Conservation (phyloP, 1,140 invertebrate species). For the Drosophila novamexicana region DNA sequence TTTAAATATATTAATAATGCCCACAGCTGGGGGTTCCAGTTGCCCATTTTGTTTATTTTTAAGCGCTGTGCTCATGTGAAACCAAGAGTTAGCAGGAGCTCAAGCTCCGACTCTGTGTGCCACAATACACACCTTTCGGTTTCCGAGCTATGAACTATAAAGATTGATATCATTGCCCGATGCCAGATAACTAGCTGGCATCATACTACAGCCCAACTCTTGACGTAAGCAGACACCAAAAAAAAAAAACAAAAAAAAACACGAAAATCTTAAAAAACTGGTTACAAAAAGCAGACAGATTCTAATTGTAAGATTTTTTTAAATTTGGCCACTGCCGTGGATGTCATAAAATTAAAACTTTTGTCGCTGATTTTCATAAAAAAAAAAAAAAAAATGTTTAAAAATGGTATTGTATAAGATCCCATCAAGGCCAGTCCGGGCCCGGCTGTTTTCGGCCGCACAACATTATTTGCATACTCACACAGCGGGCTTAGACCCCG, state of each 20-base stretch:
- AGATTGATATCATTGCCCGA: slow-evolving; percentile 71
- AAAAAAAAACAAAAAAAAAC: slow-evolving; percentile 5
- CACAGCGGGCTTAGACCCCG: slow-evolving; percentile 48
- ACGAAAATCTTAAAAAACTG: slow-evolving; percentile 44
- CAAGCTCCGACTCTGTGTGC: background rate
- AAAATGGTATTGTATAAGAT: slow-evolving; percentile 58
- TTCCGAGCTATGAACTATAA: slow-evolving; percentile 68
- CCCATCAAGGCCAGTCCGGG: slow-evolving; percentile 55
- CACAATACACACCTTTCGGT: slow-evolving; percentile 59
- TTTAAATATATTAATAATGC: slow-evolving; percentile 60
- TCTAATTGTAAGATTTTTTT: slow-evolving; percentile 56
- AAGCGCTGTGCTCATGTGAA: slow-evolving; percentile 53
- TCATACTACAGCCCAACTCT: slow-evolving; percentile 24
- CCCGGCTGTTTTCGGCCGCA: slow-evolving; percentile 43
- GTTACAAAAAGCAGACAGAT: slow-evolving; percentile 67
- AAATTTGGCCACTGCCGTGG: slow-evolving; percentile 30
- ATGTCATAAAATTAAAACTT: slow-evolving; percentile 71
- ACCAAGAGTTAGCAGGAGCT: slow-evolving; percentile 55
- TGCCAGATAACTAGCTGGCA: slow-evolving; percentile 38
- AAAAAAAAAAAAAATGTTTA: slow-evolving; percentile 2
- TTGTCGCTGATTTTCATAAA: slow-evolving; percentile 56
- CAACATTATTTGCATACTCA: slow-evolving; percentile 66
- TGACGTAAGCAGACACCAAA: slow-evolving; percentile 55
- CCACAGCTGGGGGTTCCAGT: slow-evolving; percentile 20
- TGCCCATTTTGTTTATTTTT: slow-evolving; percentile 38